Conservation (phyloP, 2,113 vertebrate genomes). For the Tachysurus fulvidraco region DNA sequence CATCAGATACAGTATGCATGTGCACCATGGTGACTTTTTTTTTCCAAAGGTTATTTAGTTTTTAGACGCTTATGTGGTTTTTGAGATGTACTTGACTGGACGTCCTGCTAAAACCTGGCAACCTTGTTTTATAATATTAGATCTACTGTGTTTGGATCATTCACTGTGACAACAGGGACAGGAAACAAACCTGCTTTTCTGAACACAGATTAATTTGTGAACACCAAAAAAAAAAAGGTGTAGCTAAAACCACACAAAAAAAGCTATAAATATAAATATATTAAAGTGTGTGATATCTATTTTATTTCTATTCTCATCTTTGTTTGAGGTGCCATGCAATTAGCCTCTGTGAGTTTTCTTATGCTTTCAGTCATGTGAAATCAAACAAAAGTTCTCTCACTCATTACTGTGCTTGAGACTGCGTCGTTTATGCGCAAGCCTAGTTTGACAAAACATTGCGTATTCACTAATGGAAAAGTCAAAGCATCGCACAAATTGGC, state of each 20-base stretch:
- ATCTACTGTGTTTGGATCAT: not conserved
- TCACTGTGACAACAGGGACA: not conserved
- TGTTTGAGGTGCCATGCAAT: not conserved
- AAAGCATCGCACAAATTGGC: constrained; percentile 1
- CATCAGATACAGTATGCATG: not conserved
- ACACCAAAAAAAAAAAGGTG: not conserved
- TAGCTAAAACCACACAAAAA: not conserved
- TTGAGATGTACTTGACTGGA: not conserved
- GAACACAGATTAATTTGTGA: not conserved
- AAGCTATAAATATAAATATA: not conserved
- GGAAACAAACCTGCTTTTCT: not conserved
- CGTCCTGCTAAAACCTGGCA: not conserved
- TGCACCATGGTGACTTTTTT: not conserved
- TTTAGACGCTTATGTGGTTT: not conserved
- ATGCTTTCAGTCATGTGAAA: not conserved
- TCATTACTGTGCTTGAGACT: not conserved
- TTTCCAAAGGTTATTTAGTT: not conserved
- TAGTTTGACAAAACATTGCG: not conserved
- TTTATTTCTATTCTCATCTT: not conserved
- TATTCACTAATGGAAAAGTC: constrained; percentile 13
- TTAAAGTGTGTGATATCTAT: too few relatives aligned
- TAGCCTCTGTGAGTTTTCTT: not conserved
- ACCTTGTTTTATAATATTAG: not conserved
- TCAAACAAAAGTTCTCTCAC: not conserved
- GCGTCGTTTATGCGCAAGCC: not conserved